Conservation (phyloP, 2,797 vertebrate genomes). For the Ficedula albicollis region DNA sequence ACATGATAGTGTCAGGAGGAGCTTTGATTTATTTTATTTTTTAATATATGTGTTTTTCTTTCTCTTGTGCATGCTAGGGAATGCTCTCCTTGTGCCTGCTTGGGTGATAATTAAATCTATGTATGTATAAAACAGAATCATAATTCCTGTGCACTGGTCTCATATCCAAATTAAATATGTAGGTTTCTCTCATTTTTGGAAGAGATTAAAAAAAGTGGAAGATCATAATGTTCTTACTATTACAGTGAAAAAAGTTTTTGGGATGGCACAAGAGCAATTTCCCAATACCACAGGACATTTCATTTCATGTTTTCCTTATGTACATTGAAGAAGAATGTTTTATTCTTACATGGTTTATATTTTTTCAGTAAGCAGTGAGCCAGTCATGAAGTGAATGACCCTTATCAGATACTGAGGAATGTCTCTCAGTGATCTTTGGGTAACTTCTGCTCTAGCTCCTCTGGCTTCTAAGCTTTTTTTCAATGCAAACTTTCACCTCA, state of each 20-base stretch:
- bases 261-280: not conserved
- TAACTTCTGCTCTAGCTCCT: not conserved
- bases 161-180: not conserved
- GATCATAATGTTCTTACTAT: not conserved
- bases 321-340: not conserved
- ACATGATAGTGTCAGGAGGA: not conserved
- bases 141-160: not conserved
- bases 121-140: not conserved
- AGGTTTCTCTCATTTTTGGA: not conserved
- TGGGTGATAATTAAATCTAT: not conserved
- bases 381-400: not conserved
- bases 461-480: not conserved
- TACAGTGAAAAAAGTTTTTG: not conserved
- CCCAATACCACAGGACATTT: not conserved
- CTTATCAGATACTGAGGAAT: not conserved
- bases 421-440: not conserved
- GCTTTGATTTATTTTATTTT: not conserved
- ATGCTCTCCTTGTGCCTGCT: not conserved
- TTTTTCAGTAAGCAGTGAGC: not conserved
- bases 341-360: not conserved
- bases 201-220: not conserved
- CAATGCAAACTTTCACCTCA: not conserved
- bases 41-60: not conserved
- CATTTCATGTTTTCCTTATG: not conserved
- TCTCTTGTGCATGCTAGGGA: not conserved